A percentile compares a stretch with the other conserved stretches of the same genome.
phyloP scores from a whole-genome alignment of 2,888 invertebrate genomes.

The Autographa gamma region DNA sequence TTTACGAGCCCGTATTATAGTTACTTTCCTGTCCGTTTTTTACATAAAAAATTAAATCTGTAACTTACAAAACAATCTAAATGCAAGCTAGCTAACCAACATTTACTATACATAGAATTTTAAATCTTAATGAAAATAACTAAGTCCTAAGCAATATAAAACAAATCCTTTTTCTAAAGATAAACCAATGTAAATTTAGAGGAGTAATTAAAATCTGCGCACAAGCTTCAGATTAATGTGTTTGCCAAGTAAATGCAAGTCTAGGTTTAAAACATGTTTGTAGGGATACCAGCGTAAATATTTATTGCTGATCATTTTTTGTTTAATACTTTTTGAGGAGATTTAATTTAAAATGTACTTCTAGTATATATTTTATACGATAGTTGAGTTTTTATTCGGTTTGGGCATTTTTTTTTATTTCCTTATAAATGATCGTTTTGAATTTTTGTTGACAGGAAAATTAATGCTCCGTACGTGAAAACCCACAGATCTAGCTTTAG shows the following conservation, averaged over 20 bases:
- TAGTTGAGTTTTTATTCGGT: too few relatives aligned
- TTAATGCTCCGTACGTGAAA: neutral
- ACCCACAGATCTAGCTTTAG: neutral
- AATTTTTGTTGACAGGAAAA: too few relatives aligned
- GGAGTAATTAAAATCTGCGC: slow-evolving; percentile 5
- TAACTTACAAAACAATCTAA: too few relatives aligned
- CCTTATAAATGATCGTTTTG: too few relatives aligned
- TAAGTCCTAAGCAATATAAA: neutral
- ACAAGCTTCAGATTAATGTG: neutral
- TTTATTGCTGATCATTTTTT: neutral
- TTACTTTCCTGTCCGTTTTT: too few relatives aligned
- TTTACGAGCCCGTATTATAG: too few relatives aligned
- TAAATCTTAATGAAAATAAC: neutral
- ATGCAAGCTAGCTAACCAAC: neutral
- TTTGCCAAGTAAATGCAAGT: neutral
- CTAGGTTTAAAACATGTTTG: neutral
- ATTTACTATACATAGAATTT: neutral
- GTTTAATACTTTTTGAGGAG: neutral
- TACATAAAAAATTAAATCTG: too few relatives aligned
- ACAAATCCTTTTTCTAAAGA: neutral
- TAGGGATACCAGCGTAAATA: neutral
- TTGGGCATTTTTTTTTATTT: too few relatives aligned
- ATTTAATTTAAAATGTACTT: too few relatives aligned
- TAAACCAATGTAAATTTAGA: neutral
- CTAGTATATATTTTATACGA: too few relatives aligned